A percentile compares a stretch with the other conserved stretches of the same genome.
Conservation (phyloP, 1,140 invertebrate genomes). For the Lepidurus couesii region DNA sequence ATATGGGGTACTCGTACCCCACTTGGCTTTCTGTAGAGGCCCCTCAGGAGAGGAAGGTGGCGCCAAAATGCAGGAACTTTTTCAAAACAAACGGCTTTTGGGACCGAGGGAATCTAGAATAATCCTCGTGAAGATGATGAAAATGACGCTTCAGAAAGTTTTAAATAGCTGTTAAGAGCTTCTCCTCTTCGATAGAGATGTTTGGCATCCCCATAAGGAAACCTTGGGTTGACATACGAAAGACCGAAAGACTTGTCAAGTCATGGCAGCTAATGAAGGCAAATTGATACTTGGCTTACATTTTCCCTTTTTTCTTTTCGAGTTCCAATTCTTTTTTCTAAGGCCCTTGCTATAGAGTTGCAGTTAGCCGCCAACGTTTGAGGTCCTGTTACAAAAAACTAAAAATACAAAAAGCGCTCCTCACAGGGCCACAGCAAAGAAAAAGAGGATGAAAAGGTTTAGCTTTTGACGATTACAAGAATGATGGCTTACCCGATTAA, state of each 20-base stretch:
- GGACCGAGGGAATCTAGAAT: no score
- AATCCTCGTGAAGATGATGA: no score
- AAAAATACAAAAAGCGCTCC: no score
- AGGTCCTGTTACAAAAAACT: no score
- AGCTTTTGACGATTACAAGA: conserved; percentile 15
- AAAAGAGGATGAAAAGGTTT: neutral
- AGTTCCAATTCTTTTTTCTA: neutral
- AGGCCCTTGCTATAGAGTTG: neutral
- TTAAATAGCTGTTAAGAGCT: neutral
- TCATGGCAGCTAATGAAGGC: conserved; percentile 35
- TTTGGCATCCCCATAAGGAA: neutral
- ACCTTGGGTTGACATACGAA: neutral
- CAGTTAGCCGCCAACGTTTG: neutral
- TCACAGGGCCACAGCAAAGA: neutral
- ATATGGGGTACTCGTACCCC: no score
- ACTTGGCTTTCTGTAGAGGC: no score
- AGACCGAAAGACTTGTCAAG: conserved; percentile 20
- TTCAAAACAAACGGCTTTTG: no score
- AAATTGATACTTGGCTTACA: conserved; percentile 34
- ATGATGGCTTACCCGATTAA: conserved; percentile 11
- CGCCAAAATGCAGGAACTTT: no score
- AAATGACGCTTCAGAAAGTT: no score
- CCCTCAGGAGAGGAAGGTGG: no score
- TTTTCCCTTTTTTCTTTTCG: neutral
- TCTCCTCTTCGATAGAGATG: conserved; percentile 25